Base-by-base conservation (phyloP, 1,140 invertebrate species). In the Ceratosolen fusciceps region DNA sequence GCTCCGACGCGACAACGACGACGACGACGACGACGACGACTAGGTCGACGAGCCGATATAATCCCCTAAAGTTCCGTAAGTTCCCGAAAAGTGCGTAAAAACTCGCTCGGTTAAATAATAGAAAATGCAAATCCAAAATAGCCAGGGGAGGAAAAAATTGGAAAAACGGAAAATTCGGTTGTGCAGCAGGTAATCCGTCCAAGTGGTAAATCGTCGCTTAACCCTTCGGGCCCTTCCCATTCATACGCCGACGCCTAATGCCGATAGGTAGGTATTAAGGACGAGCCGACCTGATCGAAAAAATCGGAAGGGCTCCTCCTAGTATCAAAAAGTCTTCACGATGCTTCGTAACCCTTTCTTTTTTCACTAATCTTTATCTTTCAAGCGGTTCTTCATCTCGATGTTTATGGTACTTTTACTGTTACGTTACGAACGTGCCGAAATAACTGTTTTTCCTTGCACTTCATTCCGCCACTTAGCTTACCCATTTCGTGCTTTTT, bases 381-480 rank as follows among this genome's bases (percentile, higher is more conserved):
- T 21, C 19, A 39, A 26, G 29, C 39, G 9, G 14, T 21, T 56
- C 14, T 21, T 29, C 21, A 14, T n/a, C 49, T 21, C 31, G n/a
- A 49, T 65, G 26, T 84, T 84, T 84, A 82, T 71, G 83, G 73
- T 73, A 79, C 77, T 81, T 84, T 83, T 80, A 83, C 83, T 81
- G 83, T 84, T 83, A 83, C 58, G 34, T 31, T 67, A 21, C 12
- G 37, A 67, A 47, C 4, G 21, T n/a, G 58, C 12, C n/a, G 19
- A 26, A 29, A n/a, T 71, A 79, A 81, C 80, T 81, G 80, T 79
- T 79, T 79, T 74, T 76, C 65, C 24, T 24, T 52, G 9, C 43
- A 14, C 26, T 65, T 49, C 60, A 49, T 62, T 65, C 26, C 60
- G 37, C 34, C 37, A 54, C 71, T 76, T 47, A 39, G 56, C 60